Percentiles rank a stretch among this genome's conserved stretches.
phyloP scores from a whole-genome alignment of 1,140 invertebrate species.

The Coenobita brevimanus region DNA sequence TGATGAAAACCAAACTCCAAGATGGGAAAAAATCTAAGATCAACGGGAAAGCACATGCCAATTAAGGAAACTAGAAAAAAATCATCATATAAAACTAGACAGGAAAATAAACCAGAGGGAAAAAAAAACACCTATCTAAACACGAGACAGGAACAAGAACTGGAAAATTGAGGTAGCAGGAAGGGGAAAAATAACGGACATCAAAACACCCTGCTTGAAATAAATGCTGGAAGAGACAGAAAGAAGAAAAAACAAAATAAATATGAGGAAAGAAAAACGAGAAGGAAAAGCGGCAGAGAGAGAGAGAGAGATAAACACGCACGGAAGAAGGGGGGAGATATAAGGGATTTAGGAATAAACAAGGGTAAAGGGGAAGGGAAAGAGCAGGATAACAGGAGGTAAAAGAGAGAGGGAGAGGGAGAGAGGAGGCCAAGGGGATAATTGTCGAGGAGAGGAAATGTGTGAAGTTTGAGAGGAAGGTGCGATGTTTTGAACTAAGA shows the following conservation, averaged over 20 bases:
- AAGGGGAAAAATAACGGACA: not conserved
- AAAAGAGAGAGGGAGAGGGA: constrained; percentile 8
- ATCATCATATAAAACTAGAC: too few relatives aligned
- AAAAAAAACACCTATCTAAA: too few relatives aligned
- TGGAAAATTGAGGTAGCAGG: too few relatives aligned
- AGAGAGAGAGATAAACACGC: not conserved
- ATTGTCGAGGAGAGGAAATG: not conserved
- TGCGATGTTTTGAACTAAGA: too few relatives aligned
- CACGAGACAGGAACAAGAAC: too few relatives aligned
- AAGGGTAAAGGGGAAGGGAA: too few relatives aligned
- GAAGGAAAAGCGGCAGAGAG: not conserved
- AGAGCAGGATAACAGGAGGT: constrained; percentile 7
- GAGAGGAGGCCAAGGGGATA: constrained; percentile 7
- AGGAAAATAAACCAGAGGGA: too few relatives aligned
- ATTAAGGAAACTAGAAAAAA: too few relatives aligned
- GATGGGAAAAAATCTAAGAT: too few relatives aligned
- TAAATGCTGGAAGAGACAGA: not conserved
- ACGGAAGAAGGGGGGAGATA: not conserved
- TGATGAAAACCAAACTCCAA: too few relatives aligned
- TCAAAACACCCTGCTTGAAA: not conserved
- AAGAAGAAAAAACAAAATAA: not conserved
- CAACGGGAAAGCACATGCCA: too few relatives aligned
- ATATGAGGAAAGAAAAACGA: not conserved
- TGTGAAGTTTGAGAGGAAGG: not conserved
- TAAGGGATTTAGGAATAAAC: not conserved